These are phyloP conservation scores for Trachythela sp. DNA, from an alignment of 64 coral and sea anemone genomes.

Conservation along the genomic window DNA sequence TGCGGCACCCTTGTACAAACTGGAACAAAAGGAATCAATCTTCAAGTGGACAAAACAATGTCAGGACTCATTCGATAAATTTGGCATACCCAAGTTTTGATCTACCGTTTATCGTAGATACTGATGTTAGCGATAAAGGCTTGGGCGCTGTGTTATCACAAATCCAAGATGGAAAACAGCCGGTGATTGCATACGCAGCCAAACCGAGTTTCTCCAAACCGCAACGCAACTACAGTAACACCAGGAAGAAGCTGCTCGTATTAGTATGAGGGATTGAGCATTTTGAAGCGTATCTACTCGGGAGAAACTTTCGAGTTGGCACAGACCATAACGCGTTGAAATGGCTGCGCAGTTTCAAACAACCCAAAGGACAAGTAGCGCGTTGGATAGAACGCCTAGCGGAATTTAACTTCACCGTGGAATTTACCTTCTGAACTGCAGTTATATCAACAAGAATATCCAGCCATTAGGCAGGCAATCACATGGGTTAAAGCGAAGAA, in stretches of 20 bases:
- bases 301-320: not conserved
- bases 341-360: not conserved
- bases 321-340: conserved; percentile 11
- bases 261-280: not conserved
- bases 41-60: conserved; percentile 50
- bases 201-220: not conserved
- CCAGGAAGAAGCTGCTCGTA: not conserved
- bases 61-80: conserved; percentile 13
- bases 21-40: conserved; percentile 29
- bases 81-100: conserved; percentile 45
- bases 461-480: not conserved
- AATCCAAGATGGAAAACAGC: conserved; percentile 20
- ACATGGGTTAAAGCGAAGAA: not conserved
- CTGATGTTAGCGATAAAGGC: conserved; percentile 52
- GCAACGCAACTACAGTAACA: conserved; percentile 1
- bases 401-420: not conserved
- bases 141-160: conserved; percentile 56
- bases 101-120: conserved; percentile 49
- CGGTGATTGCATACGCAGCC: conserved; percentile 37
- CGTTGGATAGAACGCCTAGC: not conserved
- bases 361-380: not conserved
- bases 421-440: not conserved
- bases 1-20: conserved; percentile 33
- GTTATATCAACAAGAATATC: not conserved
- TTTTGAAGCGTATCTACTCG: not conserved